A percentile compares a stretch with the other conserved stretches of the same genome.
phyloP scores from a whole-genome alignment of 1,140 invertebrate species.

The Pectinophora gossypiella region DNA sequence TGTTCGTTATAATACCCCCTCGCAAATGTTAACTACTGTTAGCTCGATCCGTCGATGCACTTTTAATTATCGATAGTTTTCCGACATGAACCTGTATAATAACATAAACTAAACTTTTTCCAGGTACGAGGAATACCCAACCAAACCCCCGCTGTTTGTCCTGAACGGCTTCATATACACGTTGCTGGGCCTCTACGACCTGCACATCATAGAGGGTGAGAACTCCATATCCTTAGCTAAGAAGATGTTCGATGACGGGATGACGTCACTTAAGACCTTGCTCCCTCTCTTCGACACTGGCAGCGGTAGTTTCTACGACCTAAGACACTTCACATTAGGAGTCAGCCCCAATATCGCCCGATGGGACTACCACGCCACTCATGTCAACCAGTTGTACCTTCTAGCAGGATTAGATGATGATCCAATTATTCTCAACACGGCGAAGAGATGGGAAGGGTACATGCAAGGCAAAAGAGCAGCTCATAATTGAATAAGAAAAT shows the following conservation, averaged over 20 bases:
- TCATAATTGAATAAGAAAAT: slow-evolving; percentile 84
- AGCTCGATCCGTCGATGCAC: slow-evolving; percentile 31
- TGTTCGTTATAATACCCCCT: slow-evolving; percentile 71
- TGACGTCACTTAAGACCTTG: slow-evolving; percentile 92
- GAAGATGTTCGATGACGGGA: slow-evolving; percentile 89
- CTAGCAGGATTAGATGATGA: slow-evolving; percentile 92
- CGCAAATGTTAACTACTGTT: slow-evolving; percentile 38
- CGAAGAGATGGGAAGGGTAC: slow-evolving; percentile 96
- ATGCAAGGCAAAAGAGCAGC: slow-evolving; percentile 95
- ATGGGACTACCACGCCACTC: slow-evolving; percentile 99
- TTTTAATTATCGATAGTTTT: neutral
- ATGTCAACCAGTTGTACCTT: slow-evolving; percentile 96
- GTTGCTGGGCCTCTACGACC: slow-evolving; percentile 95
- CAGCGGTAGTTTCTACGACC: slow-evolving; percentile 96
- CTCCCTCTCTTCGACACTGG: slow-evolving; percentile 96
- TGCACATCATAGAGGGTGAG: slow-evolving; percentile 80
- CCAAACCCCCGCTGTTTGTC: slow-evolving; percentile 94
- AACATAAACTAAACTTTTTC: slow-evolving; percentile 2
- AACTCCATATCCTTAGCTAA: slow-evolving; percentile 81
- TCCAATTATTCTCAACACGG: slow-evolving; percentile 88
- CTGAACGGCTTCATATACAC: slow-evolving; percentile 99
- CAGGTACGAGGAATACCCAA: slow-evolving; percentile 99
- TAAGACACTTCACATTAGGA: slow-evolving; percentile 93
- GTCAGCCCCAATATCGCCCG: slow-evolving; percentile 93
- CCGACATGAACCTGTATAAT: no score